Evolutionary conservation across 2,888 invertebrate genomes (phyloP).

Genomic region (Dryobotodes eremita): DNA sequence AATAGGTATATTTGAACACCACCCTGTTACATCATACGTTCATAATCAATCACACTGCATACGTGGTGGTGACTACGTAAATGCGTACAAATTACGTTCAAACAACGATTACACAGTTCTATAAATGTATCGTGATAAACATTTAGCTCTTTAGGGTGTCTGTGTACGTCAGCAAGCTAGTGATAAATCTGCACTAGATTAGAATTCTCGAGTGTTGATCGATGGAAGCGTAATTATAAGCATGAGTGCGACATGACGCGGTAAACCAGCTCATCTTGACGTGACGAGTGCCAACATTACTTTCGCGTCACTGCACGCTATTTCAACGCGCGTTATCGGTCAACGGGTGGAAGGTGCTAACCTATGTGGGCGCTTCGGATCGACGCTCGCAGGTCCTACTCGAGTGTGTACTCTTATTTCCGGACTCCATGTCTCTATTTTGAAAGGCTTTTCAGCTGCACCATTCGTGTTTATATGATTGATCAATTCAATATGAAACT

Average conservation of each 20-base stretch:
- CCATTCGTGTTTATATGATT: not conserved
- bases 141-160: conserved; percentile 76
- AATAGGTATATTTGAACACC: conserved; percentile 33
- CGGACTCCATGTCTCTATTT: not conserved
- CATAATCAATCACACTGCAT: conserved; percentile 61
- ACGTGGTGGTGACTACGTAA: conserved; percentile 74
- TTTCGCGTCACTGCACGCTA: conserved; percentile 77
- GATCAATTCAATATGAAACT: not conserved
- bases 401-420: conserved; percentile 1
- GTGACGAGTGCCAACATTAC: conserved; percentile 73
- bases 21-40: conserved; percentile 64
- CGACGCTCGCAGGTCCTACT: conserved; percentile 33
- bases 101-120: conserved; percentile 81
- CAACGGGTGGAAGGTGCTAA: conserved; percentile 66
- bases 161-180: conserved; percentile 80
- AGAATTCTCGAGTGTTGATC: conserved; percentile 80
- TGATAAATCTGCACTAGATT: conserved; percentile 83
- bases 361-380: conserved; percentile 46
- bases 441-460: conserved; percentile 19
- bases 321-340: conserved; percentile 80
- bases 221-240: conserved; percentile 83
- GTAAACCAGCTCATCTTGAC: conserved; percentile 67
- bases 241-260: conserved; percentile 80
- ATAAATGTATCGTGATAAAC: conserved; percentile 82
- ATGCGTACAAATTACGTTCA: conserved; percentile 76